Base-by-base conservation (phyloP, 2,797 vertebrate genomes). In the Manis pentadactyla region DNA sequence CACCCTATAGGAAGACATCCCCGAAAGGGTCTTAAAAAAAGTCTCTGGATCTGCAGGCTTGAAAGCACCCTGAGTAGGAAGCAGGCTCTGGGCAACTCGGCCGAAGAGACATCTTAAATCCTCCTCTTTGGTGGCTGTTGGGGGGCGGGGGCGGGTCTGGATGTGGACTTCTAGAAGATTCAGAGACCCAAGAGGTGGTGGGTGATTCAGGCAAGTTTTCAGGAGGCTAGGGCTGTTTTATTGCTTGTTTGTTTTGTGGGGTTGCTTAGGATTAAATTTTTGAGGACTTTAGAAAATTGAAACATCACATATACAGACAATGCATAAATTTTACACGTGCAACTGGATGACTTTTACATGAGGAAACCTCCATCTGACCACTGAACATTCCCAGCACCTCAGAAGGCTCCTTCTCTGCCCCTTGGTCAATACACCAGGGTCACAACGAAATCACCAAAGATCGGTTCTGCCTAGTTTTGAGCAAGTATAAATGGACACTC, bases 81-180 rank as follows among this genome's bases (percentile, higher is more conserved):
- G 21, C 64, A 4, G 39, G n/a, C 2, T 8, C 46, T 21, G 14
- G 15, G 39, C 39, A 7, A 23, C 39, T 71, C 23, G 6, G 4
- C 34, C 0, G 0, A 15, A 42, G 19, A 25, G 61, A 7, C 0
- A 1, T 18, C 4, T 29, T 3, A 0, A 3, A 23, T 14, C 53
- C 57, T 17, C n/a, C 9, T 21, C 27, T 57, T 31, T 2, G 34
- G 1, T 21, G 51, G 46, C 14, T 29, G 10, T 4, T 7, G 46
- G 46, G 46, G 21, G n/a, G 10, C 2, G 10, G 37, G 37, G 37
- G 8, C n/a, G 51, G 23, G 15, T 46, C 49, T 42, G 55, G 68
- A 17, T 7, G 55, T 6, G 5, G 66, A 31, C 85, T 31, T 39
- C 42, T 27, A 6, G 31, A 84, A 14, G 53, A 34, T 2, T 46